Base-by-base conservation (phyloP, 2,888 invertebrate genomes). In the Aelia acuminata region DNA sequence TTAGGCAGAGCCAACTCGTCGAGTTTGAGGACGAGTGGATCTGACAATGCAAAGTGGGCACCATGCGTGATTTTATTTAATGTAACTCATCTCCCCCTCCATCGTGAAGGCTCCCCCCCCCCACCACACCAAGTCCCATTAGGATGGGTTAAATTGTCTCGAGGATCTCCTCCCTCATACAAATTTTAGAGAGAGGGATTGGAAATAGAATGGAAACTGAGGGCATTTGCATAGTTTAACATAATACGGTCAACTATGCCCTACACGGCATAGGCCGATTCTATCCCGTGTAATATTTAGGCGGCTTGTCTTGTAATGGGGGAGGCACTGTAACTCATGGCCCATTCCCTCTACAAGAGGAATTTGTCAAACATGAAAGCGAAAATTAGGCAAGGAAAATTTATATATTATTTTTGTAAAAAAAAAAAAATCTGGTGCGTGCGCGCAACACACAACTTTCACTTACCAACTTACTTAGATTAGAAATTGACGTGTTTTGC, bases 121-220 rank as follows among this genome's bases (percentile, higher is more conserved):
- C 43, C 4, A 43, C 11, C 26, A 26, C 57, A 26, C 57, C 80
- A 43, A 47, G 80, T 43, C 80, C 43, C 43, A 80, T 39, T 80
- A 43, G 80, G 80, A 80, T 43, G 43, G 39, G 80, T 80, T 80
- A 80, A 80, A 80, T 80, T 80, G 80, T 47, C 80, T 80, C 63
- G 31, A 70, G 63, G 63, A 70, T 70, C 63, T 70, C 15, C 63
- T 70, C 63, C 43, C 80, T 80, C 80, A 39, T 80, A 80, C 80
- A 80, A 47, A 80, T 80, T 80, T 43, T 80, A 80, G 80, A 47
- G 80, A 80, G 80, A 47, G 43, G 31, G 39, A 43, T 80, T 43
- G 43, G 80, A 80, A n/a, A 80, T 47, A 80, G 80, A 80, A 47
- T 80, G 63, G 63, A 70, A 70, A 70, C 63, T 70, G 63, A 31